Percentiles rank a stretch among this genome's conserved stretches.
These are phyloP conservation scores for Lepisosteus oculatus DNA, from an alignment of 2,113 vertebrate species.

Conservation along the genomic window DNA sequence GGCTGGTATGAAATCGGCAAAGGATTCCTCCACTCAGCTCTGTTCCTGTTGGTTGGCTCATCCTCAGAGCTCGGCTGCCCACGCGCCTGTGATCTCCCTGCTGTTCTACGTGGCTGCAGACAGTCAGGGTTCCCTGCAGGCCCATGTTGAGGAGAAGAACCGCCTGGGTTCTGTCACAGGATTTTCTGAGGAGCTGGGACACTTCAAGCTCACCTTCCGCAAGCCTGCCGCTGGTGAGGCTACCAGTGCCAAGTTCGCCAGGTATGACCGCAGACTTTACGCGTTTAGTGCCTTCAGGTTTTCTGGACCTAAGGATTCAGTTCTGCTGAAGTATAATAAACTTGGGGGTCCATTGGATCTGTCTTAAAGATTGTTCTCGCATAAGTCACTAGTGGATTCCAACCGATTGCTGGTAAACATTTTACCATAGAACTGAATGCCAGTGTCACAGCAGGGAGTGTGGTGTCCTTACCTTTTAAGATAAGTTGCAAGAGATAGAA, in stretches of 20 bases:
- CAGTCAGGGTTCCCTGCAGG: constrained; percentile 71
- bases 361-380: too few relatives aligned
- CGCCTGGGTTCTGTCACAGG: constrained; percentile 74
- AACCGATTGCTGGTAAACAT: too few relatives aligned
- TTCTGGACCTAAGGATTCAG: too few relatives aligned
- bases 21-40: background rate
- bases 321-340: too few relatives aligned
- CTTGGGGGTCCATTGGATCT: too few relatives aligned
- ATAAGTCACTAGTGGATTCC: too few relatives aligned
- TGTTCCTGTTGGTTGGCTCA: background rate
- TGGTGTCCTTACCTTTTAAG: too few relatives aligned
- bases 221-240: constrained; percentile 62
- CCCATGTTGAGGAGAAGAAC: constrained; percentile 63
- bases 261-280: constrained; percentile 53
- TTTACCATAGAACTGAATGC: too few relatives aligned
- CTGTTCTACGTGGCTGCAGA: constrained; percentile 92
- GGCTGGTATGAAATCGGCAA: background rate
- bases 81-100: constrained; percentile 76
- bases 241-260: constrained; percentile 66
- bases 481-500: too few relatives aligned
- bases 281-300: too few relatives aligned
- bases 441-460: too few relatives aligned
- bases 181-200: constrained; percentile 77
- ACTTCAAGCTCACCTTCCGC: constrained; percentile 81
- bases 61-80: constrained; percentile 49